Evolutionary conservation across 2,113 vertebrate genomes (phyloP).

Genomic region (Scomber colias): DNA sequence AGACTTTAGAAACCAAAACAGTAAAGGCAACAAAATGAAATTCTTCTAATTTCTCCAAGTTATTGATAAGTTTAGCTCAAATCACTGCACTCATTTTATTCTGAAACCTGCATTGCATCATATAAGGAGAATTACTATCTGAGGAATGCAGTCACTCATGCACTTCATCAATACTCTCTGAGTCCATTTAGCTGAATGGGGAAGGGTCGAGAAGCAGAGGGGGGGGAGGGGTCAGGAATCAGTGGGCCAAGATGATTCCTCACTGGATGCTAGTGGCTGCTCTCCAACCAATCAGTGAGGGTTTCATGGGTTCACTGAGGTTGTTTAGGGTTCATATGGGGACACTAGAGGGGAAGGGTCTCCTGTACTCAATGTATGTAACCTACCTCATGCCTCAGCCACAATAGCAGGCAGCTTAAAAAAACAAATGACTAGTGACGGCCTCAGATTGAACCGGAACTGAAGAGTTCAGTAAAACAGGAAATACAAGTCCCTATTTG

Average conservation of each 20-base stretch:
- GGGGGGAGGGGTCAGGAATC: slow-evolving; percentile 23
- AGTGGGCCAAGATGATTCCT: background rate
- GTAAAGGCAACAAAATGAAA: background rate
- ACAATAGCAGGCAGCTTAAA: background rate
- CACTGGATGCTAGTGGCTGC: slow-evolving; percentile 45
- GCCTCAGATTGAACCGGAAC: background rate
- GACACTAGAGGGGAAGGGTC: slow-evolving; percentile 32
- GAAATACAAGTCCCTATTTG: too few species aligned
- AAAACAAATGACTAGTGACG: background rate
- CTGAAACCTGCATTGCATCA: background rate
- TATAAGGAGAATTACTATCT: background rate
- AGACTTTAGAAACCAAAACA: background rate
- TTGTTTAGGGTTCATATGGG: slow-evolving; percentile 43
- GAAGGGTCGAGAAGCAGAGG: slow-evolving; percentile 2
- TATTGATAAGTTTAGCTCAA: background rate
- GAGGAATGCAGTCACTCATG: background rate
- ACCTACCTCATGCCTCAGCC: background rate
- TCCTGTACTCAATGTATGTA: background rate
- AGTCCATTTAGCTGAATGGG: background rate
- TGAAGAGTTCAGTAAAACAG: background rate
- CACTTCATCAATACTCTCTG: slow-evolving; percentile 30
- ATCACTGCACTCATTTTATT: background rate
- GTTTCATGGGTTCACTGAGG: slow-evolving; percentile 54
- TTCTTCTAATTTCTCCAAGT: background rate
- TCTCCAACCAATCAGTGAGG: slow-evolving; percentile 57